These are phyloP conservation scores for Drymonia ruficornis DNA, from an alignment of 2,888 invertebrate genomes.

Conservation along the genomic window DNA sequence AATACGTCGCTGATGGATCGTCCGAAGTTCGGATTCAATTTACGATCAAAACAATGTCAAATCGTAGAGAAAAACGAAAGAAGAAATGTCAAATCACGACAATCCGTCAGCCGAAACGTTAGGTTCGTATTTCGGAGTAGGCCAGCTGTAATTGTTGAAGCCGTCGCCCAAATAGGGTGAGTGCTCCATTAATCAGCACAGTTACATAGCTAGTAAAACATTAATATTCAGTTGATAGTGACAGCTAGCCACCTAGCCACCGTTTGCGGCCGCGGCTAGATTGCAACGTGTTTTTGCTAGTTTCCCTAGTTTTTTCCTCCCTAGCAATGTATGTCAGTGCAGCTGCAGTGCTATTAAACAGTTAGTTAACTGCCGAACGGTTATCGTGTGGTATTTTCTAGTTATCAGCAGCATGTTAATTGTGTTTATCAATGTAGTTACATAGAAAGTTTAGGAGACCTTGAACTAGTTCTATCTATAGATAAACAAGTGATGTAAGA, in stretches of 20 bases:
- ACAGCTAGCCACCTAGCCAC: conserved; percentile 19
- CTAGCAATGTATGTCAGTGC: conserved; percentile 27
- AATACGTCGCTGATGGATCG: too few relatives aligned
- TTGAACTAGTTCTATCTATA: conserved; percentile 11
- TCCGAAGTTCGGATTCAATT: too few relatives aligned
- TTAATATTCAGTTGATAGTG: conserved; percentile 28
- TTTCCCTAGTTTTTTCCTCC: conserved; percentile 43
- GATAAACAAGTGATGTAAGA: neutral
- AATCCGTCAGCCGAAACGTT: too few relatives aligned
- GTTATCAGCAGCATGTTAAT: conserved; percentile 22
- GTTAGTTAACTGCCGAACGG: conserved; percentile 16
- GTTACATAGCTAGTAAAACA: conserved; percentile 24
- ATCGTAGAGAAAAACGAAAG: too few relatives aligned
- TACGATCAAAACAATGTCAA: too few relatives aligned
- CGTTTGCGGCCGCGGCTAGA: conserved; percentile 17
- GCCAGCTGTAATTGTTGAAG: neutral
- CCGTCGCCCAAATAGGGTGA: conserved; percentile 13
- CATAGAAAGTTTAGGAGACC: conserved; percentile 20
- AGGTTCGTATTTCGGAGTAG: too few relatives aligned
- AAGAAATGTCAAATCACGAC: too few relatives aligned
- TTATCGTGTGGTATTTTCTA: conserved; percentile 30
- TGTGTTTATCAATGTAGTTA: conserved; percentile 21
- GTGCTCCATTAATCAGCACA: conserved; percentile 24
- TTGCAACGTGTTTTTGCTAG: conserved; percentile 35
- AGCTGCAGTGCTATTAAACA: conserved; percentile 11